These are phyloP conservation scores for Ciona savignyi DNA, from an alignment of 23 tunicate species.

Conservation along the genomic window DNA sequence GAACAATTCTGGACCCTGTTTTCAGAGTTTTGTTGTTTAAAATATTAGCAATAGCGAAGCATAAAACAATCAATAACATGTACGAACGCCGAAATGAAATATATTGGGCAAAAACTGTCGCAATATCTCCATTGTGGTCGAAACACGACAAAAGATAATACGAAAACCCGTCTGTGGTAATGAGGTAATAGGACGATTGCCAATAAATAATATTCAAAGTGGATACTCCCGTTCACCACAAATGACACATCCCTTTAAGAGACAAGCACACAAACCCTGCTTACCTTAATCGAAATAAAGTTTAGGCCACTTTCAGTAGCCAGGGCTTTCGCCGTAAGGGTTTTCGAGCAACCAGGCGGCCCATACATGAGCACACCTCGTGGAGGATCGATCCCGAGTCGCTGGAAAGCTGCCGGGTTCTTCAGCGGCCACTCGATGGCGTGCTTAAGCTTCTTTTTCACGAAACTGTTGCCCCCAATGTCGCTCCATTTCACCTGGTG, in stretches of 20 bases:
- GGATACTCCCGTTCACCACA: no score
- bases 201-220: no score
- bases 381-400: constrained; percentile 86
- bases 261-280: not conserved
- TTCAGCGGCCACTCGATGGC: constrained; percentile 95
- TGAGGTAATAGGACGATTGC: no score
- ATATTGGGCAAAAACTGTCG: no score
- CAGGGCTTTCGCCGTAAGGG: constrained; percentile 96
- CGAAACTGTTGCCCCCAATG: constrained; percentile 64
- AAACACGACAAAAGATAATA: not conserved
- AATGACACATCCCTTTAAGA: no score
- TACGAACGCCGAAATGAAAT: no score
- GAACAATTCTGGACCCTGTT: constrained; percentile 95
- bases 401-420: constrained; percentile 56
- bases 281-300: constrained; percentile 85
- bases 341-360: constrained; percentile 99
- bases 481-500: constrained; percentile 71
- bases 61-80: no score
- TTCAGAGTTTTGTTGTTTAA: no score
- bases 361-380: constrained; percentile 94
- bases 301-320: constrained; percentile 97
- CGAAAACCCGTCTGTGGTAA: no score
- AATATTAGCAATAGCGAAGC: not conserved
- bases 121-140: no score
- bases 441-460: constrained; percentile 72